Percentiles rank a stretch among this genome's conserved stretches.
Conservation (phyloP, 2,797 vertebrate species). For the Spea hammondii region DNA sequence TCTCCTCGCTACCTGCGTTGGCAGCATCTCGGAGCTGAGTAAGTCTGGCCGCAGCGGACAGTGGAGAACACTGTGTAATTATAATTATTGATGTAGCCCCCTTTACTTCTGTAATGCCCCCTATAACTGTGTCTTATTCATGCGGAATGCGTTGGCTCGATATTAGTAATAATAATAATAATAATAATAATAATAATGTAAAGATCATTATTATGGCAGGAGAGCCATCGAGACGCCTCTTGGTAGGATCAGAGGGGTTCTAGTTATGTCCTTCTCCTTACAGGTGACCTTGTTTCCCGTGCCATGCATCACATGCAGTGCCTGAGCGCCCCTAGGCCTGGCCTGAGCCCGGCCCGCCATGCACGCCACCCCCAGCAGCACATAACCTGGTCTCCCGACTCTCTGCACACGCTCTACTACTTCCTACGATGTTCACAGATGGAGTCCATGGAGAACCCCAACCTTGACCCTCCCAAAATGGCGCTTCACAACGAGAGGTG, state of each 20-base stretch:
- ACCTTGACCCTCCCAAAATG: conserved; percentile 83
- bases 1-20: conserved; percentile 92
- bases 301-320: conserved; percentile 93
- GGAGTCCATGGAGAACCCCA: conserved; percentile 91
- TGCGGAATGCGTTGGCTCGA: too few species aligned
- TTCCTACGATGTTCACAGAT: conserved; percentile 90
- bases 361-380: conserved; percentile 70
- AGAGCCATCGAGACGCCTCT: too few species aligned
- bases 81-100: too few species aligned
- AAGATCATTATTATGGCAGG: too few species aligned
- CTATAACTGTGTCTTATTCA: too few species aligned
- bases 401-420: conserved; percentile 91
- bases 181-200: too few species aligned
- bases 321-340: conserved; percentile 67
- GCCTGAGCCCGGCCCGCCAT: conserved; percentile 70
- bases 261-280: background rate
- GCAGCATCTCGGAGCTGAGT: conserved; percentile 98
- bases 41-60: conserved; percentile 62
- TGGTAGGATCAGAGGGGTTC: too few species aligned
- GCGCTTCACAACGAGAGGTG: conserved; percentile 81
- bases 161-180: too few species aligned
- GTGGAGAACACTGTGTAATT: too few species aligned
- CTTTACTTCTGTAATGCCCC: too few species aligned
- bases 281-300: conserved; percentile 89
- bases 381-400: conserved; percentile 85